These are phyloP conservation scores for Vidua macroura DNA, from an alignment of 2,113 vertebrate species.

Conservation along the genomic window DNA sequence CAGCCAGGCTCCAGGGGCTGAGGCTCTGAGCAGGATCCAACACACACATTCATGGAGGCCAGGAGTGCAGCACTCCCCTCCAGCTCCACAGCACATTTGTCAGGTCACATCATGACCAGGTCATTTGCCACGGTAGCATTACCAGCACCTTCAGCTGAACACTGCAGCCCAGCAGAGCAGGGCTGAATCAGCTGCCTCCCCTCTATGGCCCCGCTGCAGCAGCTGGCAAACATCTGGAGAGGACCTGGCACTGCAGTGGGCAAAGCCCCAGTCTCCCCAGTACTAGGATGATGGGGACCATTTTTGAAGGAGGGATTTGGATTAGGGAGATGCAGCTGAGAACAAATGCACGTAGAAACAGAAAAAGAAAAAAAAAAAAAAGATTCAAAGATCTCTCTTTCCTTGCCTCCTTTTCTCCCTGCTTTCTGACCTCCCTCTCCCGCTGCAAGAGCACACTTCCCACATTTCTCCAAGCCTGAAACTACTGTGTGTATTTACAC, in stretches of 20 bases:
- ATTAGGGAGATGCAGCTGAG: not conserved
- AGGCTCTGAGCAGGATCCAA: not conserved
- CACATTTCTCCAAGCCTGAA: not conserved
- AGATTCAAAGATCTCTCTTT: not conserved
- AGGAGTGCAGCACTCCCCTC: not conserved
- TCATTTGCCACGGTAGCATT: not conserved
- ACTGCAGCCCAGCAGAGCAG: not conserved
- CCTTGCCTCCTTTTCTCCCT: not conserved
- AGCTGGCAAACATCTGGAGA: constrained; percentile 8
- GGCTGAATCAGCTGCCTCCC: not conserved
- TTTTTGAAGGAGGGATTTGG: not conserved
- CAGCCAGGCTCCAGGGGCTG: not conserved
- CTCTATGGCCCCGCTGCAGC: accelerated
- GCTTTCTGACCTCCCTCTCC: not conserved
- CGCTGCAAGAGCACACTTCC: not conserved
- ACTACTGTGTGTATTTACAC: constrained; percentile 30
- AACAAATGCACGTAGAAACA: not conserved
- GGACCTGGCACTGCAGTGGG: not conserved
- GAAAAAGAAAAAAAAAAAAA: not conserved
- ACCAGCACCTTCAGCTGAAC: not conserved
- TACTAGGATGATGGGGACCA: not conserved
- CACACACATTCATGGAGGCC: not conserved
- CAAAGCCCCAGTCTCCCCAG: not conserved
- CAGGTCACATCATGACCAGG: constrained; percentile 4
- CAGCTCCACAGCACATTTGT: not conserved